phyloP scores from a whole-genome alignment of 2,113 vertebrate genomes.

The Salvelinus sp. region DNA sequence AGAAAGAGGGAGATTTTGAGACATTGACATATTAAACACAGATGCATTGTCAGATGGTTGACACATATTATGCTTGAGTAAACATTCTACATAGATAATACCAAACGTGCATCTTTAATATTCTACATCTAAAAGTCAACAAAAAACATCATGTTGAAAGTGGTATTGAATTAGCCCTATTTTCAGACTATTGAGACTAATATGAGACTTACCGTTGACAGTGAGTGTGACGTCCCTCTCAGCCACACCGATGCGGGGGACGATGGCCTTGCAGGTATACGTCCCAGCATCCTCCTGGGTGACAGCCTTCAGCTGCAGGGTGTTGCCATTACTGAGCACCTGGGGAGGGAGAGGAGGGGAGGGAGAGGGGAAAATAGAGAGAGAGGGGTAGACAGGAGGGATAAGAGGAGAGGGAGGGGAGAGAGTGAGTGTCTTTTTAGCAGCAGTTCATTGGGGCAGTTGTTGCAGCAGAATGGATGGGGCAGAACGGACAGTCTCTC shows the following conservation, averaged over 20 bases:
- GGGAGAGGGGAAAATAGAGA: constrained; percentile 2
- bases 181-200: too few relatives aligned
- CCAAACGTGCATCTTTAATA: too few relatives aligned
- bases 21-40: not conserved
- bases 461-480: constrained; percentile 45
- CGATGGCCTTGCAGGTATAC: constrained; percentile 87
- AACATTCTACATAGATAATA: too few relatives aligned
- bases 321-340: constrained; percentile 87
- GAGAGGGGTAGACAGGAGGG: constrained; percentile 1
- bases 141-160: too few relatives aligned
- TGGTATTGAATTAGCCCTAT: too few relatives aligned
- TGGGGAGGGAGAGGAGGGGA: constrained; percentile 55
- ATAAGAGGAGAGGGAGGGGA: not conserved
- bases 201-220: constrained; percentile 79
- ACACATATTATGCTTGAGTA: not conserved
- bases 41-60: not conserved
- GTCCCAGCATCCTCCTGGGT: constrained; percentile 82
- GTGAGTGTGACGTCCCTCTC: constrained; percentile 82
- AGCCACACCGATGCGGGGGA: constrained; percentile 78
- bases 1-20: constrained; percentile 11
- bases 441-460: constrained; percentile 7
- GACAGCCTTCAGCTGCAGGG: constrained; percentile 80
- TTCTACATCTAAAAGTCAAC: too few relatives aligned
- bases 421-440: constrained; percentile 15
- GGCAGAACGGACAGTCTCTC: constrained; percentile 47